Evolutionary conservation across 2,888 invertebrate genomes (phyloP), one percentile per base, ranked within the genome.

Genomic region (Sussaba pulchella): DNA sequence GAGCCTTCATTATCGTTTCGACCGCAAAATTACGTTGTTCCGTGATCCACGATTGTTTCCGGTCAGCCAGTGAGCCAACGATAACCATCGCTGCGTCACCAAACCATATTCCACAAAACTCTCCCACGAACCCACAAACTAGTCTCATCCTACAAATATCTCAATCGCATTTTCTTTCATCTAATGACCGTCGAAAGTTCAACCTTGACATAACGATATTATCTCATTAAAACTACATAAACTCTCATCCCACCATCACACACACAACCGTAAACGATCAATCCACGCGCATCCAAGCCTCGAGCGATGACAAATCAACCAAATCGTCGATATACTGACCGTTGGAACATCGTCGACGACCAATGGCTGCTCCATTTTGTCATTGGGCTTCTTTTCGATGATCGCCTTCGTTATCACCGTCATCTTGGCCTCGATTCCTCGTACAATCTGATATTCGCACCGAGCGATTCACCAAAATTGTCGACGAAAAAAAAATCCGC

Each of bases 351-450:
- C 93, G 86, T 93, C 93, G 71, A 94, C 93, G 50, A 95, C 95
- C 87, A 96, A 92, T 64, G 96, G 96, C 86, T 95, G 93, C 87
- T 94, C 94, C 86, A 94, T 93, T 93, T 94, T 95, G 85, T 95
- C 95, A 24, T 89, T 92, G 59, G 91, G 92, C 92, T 96, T 96
- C 92, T 96, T 96, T 83, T 96, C 95, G 70, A 94, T 93, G 81
- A 95, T 94, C 31, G 96, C 94, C 91, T 96, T 97, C 6, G 96
- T 96, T 87, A 97, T 93, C 91, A 97, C 95, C 81, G 97, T 97
- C 97, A 97, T 97, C 57, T 86, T 89, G 70, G 26, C 69, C 24
- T 9, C 26, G 21, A 19, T 36, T 47, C 43, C 41, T 73, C 54
- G 41, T 9, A 19, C 10, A 19, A 31, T 9, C 3, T 5, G 12